Conservation (phyloP, 2,797 vertebrate species). For the Halcyon smyrnensis region DNA sequence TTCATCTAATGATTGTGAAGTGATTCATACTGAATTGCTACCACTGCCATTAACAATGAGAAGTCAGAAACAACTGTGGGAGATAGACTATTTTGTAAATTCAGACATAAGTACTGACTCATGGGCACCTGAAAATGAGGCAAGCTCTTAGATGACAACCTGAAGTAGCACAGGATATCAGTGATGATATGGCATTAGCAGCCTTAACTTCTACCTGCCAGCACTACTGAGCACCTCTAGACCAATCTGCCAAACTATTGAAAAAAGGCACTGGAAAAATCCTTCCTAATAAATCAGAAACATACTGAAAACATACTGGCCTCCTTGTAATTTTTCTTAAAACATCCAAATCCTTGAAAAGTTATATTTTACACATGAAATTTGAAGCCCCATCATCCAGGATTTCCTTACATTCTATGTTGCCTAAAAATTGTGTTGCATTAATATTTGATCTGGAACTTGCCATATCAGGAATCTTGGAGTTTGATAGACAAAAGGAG, state of each 20-base stretch:
- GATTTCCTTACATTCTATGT: neutral
- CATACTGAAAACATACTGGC: neutral
- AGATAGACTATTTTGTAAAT: neutral
- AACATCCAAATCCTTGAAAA: neutral
- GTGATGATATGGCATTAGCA: neutral
- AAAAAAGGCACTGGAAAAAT: neutral
- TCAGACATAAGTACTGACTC: neutral
- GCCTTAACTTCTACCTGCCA: neutral
- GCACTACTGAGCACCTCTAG: neutral
- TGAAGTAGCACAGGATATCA: neutral
- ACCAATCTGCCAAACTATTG: neutral
- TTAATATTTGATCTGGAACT: neutral
- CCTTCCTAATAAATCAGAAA: neutral
- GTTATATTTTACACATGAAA: neutral
- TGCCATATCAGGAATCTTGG: neutral
- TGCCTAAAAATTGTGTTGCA: neutral
- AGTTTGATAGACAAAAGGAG: neutral
- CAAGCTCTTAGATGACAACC: rapidly evolving
- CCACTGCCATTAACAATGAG: neutral
- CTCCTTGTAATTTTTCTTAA: neutral
- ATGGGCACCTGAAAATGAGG: neutral
- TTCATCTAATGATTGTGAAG: neutral
- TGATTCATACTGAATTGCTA: neutral
- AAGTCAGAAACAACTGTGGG: neutral
- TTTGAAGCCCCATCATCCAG: neutral